Evolutionary conservation across 2,888 invertebrate species (phyloP).

Genomic region (Parnassius glacialis): DNA sequence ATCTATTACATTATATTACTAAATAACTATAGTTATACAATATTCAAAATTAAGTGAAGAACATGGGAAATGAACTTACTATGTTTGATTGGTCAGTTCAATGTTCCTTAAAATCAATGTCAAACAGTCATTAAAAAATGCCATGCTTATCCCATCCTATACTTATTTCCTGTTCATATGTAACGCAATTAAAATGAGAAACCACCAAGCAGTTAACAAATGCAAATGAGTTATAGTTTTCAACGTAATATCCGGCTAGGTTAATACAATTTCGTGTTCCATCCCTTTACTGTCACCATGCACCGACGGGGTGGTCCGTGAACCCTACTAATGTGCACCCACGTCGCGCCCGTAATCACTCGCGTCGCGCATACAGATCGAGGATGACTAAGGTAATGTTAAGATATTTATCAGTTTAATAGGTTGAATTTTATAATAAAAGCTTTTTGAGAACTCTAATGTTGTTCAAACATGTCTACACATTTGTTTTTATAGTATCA

Average conservation of each 20-base stretch:
- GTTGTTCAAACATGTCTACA: background rate
- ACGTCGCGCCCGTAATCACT: slow-evolving; percentile 56
- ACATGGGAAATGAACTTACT: no score
- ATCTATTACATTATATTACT: no score
- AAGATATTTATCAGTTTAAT: slow-evolving; percentile 30
- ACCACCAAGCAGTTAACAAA: background rate
- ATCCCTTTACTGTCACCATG: slow-evolving; percentile 19
- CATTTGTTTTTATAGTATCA: background rate
- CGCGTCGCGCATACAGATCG: slow-evolving; percentile 59
- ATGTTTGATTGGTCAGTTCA: no score
- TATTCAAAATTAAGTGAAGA: no score
- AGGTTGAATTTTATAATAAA: slow-evolving; percentile 26
- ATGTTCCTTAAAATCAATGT: no score
- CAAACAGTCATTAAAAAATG: no score
- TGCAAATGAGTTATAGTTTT: slow-evolving; percentile 25
- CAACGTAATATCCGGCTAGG: slow-evolving; percentile 12
- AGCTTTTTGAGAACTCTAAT: slow-evolving; percentile 9
- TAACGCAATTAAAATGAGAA: no score
- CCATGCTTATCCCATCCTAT: no score
- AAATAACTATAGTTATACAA: no score
- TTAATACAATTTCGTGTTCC: slow-evolving; percentile 15
- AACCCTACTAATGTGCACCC: slow-evolving; percentile 45
- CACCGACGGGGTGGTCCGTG: slow-evolving; percentile 54
- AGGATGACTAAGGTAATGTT: slow-evolving; percentile 27
- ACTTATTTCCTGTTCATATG: no score